A percentile compares a stretch with the other conserved stretches of the same genome.
Conservation (phyloP, 2,113 vertebrate genomes). For the Clarias macrocephalus region DNA sequence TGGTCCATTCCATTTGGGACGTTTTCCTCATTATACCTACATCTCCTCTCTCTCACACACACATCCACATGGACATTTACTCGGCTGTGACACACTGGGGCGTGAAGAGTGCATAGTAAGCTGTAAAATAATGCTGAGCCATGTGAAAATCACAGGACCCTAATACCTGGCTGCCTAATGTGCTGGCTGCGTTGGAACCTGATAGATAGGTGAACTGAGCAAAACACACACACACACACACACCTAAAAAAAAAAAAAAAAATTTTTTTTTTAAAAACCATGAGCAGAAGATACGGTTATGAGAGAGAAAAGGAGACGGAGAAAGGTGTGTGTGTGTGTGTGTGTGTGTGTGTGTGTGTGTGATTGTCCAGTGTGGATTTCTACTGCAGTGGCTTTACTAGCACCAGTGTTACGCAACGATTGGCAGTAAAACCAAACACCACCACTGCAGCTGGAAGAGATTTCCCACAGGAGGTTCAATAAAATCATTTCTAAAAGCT, state of each 20-base stretch:
- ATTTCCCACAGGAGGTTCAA: neutral
- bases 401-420: neutral
- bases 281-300: neutral
- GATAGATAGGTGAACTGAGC: slow-evolving; percentile 30
- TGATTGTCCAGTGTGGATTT: neutral
- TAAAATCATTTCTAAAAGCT: neutral
- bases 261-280: too few species aligned
- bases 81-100: slow-evolving; percentile 19
- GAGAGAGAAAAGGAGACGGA: neutral
- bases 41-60: neutral
- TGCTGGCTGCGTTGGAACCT: neutral
- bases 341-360: slow-evolving; percentile 20
- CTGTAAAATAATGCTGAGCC: slow-evolving; percentile 31
- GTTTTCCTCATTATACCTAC: neutral
- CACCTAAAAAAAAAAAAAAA: neutral
- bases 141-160: slow-evolving; percentile 26
- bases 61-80: neutral
- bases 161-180: neutral
- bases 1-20: neutral
- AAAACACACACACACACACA: neutral
- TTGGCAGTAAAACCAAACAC: neutral
- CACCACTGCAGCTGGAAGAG: neutral
- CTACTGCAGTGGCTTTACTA: slow-evolving; percentile 24
- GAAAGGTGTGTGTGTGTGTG: neutral
- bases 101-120: slow-evolving; percentile 11